A percentile compares a stretch with the other conserved stretches of the same genome.
These are phyloP conservation scores for Zosterops pallidus DNA, from an alignment of 2,113 vertebrate genomes.

Conservation along the genomic window DNA sequence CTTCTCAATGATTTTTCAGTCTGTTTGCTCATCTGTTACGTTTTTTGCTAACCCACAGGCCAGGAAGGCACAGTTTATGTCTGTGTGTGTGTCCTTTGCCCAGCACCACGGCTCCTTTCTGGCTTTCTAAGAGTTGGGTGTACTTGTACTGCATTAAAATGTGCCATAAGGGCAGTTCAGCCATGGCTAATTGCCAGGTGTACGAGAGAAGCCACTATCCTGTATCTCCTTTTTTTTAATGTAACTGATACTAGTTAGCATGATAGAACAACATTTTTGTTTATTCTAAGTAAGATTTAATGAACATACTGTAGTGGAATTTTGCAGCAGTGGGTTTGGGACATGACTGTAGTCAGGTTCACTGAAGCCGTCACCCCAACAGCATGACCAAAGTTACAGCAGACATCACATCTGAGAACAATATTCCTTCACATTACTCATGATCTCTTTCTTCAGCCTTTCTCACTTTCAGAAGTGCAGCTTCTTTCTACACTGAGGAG, in stretches of 20 bases:
- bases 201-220: background rate
- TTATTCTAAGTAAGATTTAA: background rate
- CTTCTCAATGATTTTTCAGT: background rate
- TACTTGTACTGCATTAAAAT: background rate
- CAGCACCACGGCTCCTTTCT: background rate
- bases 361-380: background rate
- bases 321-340: background rate
- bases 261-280: background rate
- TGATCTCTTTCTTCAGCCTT: background rate
- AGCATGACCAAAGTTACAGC: background rate
- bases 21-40: background rate
- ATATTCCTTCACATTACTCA: background rate
- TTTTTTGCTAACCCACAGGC: background rate
- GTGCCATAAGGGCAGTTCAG: background rate
- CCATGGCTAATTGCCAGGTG: background rate
- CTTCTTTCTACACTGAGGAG: background rate
- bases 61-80: background rate
- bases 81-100: background rate
- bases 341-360: background rate
- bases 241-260: background rate
- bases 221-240: background rate
- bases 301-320: background rate
- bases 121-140: background rate
- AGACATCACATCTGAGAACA: background rate
- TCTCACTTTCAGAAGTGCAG: background rate